phyloP scores from a whole-genome alignment of 2,113 vertebrate genomes.

The Nesogale talazaci region DNA sequence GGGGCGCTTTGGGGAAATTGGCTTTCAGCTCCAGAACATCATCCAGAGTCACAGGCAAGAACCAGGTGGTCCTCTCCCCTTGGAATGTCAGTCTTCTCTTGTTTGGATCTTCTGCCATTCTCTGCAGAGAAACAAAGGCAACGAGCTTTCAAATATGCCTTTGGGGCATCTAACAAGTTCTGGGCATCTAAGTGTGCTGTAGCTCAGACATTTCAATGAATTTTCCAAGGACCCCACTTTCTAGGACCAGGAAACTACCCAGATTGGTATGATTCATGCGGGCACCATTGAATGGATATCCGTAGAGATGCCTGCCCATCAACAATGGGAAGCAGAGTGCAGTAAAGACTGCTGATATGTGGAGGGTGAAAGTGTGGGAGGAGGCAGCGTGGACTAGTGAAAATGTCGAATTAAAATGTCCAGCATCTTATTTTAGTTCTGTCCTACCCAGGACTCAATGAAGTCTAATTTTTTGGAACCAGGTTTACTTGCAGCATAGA shows the following conservation, averaged over 20 bases:
- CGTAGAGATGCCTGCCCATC: neutral
- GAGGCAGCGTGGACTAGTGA: neutral
- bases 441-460: neutral
- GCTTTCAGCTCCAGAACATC: conserved; percentile 89
- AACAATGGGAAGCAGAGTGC: neutral
- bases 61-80: conserved; percentile 87
- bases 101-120: conserved; percentile 84
- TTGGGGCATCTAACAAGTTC: neutral
- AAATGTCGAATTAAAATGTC: neutral
- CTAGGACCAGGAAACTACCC: neutral
- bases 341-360: neutral
- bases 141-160: neutral
- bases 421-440: neutral
- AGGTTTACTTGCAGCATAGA: neutral
- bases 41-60: conserved; percentile 84
- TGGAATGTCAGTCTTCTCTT: conserved; percentile 84
- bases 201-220: neutral
- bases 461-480: neutral
- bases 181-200: neutral
- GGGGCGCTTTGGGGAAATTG: conserved; percentile 86
- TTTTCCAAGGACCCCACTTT: neutral
- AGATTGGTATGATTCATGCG: neutral
- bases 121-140: conserved; percentile 70
- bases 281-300: neutral
- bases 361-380: neutral